phyloP scores from a whole-genome alignment of 2,113 vertebrate species.

The Arothron firmamentum region DNA sequence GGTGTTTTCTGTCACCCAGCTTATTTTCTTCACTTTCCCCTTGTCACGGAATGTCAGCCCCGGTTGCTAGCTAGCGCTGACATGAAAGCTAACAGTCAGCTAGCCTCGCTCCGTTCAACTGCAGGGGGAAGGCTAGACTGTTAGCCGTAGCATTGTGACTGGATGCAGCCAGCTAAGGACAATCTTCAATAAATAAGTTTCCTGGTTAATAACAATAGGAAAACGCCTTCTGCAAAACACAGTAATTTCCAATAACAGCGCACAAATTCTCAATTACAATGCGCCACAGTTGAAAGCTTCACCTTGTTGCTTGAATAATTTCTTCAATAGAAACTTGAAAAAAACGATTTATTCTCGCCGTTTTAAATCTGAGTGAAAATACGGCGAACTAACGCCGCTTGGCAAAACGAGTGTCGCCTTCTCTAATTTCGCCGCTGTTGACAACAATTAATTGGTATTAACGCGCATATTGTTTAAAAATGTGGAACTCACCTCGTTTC shows the following conservation, averaged over 20 bases:
- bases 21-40: slow-evolving; percentile 78
- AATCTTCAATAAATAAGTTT: slow-evolving; percentile 78
- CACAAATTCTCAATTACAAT: slow-evolving; percentile 10
- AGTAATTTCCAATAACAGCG: slow-evolving; percentile 30
- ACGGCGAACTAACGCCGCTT: slow-evolving; percentile 33
- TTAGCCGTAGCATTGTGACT: slow-evolving; percentile 72
- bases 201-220: slow-evolving; percentile 57
- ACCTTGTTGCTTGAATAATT: slow-evolving; percentile 72
- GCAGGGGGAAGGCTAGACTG: slow-evolving; percentile 51
- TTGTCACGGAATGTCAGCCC: slow-evolving; percentile 82
- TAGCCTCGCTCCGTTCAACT: slow-evolving; percentile 55
- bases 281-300: slow-evolving; percentile 29
- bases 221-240: slow-evolving; percentile 51
- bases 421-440: slow-evolving; percentile 34
- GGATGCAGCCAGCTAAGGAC: slow-evolving; percentile 76
- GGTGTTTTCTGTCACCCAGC: slow-evolving; percentile 66
- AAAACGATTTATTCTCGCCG: slow-evolving; percentile 71
- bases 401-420: slow-evolving; percentile 34
- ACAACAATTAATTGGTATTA: slow-evolving; percentile 29
- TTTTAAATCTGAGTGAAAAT: slow-evolving; percentile 64
- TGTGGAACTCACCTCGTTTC: slow-evolving; percentile 83
- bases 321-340: slow-evolving; percentile 80
- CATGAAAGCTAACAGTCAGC: slow-evolving; percentile 62
- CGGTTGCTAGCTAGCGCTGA: slow-evolving; percentile 66
- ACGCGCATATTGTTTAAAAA: slow-evolving; percentile 62